Percentiles rank a stretch among this genome's conserved stretches.
phyloP scores from a whole-genome alignment of 2,113 vertebrate species.

The Cnemophilus loriae region DNA sequence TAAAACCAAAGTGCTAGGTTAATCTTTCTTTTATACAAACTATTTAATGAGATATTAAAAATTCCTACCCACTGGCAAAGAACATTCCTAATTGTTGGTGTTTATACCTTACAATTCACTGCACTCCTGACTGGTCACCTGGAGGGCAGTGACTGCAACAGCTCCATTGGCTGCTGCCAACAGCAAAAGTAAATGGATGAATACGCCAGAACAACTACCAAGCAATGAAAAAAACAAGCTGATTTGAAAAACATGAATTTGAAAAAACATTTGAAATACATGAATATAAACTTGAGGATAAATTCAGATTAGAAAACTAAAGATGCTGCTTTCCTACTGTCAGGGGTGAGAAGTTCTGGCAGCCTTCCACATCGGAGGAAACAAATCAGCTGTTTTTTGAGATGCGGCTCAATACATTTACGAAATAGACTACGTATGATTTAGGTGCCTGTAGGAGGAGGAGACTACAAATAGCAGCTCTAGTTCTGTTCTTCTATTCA shows the following conservation, averaged over 20 bases:
- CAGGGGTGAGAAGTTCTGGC: neutral
- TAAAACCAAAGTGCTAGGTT: neutral
- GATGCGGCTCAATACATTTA: neutral
- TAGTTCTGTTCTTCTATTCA: neutral
- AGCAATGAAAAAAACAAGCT: neutral
- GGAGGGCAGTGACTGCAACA: neutral
- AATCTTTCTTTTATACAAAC: neutral
- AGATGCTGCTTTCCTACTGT: neutral
- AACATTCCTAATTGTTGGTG: neutral
- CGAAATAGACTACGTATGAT: fast-evolving
- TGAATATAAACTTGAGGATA: neutral
- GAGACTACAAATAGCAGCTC: fast-evolving
- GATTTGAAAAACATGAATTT: neutral
- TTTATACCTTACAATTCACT: neutral
- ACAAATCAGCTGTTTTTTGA: neutral
- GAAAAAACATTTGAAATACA: neutral
- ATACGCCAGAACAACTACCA: neutral
- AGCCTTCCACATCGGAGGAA: neutral
- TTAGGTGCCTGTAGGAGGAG: neutral
- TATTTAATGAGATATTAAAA: neutral
- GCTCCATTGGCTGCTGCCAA: neutral
- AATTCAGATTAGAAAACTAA: neutral
- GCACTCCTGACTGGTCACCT: neutral
- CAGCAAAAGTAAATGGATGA: neutral
- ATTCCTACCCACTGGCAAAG: neutral